Evolutionary conservation across 2,888 invertebrate genomes (phyloP), one percentile per base, ranked within the genome.

Genomic region (Philhelius pedissequus): DNA sequence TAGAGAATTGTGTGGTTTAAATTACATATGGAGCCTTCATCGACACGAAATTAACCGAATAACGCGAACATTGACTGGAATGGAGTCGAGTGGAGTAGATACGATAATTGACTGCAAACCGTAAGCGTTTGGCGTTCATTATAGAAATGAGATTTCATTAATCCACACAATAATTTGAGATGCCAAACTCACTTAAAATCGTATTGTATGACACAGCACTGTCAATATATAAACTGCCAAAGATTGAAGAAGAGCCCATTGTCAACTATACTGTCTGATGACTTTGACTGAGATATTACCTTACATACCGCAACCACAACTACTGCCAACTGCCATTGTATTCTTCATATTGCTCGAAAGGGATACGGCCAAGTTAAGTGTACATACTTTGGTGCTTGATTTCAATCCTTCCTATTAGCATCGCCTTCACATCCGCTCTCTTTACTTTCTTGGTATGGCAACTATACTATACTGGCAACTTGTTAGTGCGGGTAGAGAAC

Each of bases 71-170:
- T 32, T 1, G 30, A 43, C 27, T 30, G 38, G 52, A n/a, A n/a
- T n/a, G n/a, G n/a, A n/a, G n/a, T n/a, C n/a, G n/a, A n/a, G n/a
- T n/a, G n/a, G n/a, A n/a, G n/a, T n/a, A n/a, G n/a, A 75, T 64
- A 56, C 78, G 75, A 75, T 76, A 84, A 84, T 84, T 79, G 79
- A 84, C 75, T 75, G 54, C 32, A 50, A 58, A 68, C 79, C 64
- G 45, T 79, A 62, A 84, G 74, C 83, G 52, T 70, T 77, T 22
- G 78, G 69, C 83, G 74, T 58, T 79, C 79, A 66, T 74, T 75
- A n/a, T n/a, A 45, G 70, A 75, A 79, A 79, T 78, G 66, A 79
- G 79, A 79, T 75, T 84, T 79, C 79, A 79, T 84, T 84, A 84
- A 79, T 84, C 75, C 75, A 30, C 30, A 71, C 66, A 76, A n/a